Evolutionary conservation across 92 coral and sea anemone species (phyloP), one percentile per base, ranked within the genome.

Genomic region (Nematostella vectensis): DNA sequence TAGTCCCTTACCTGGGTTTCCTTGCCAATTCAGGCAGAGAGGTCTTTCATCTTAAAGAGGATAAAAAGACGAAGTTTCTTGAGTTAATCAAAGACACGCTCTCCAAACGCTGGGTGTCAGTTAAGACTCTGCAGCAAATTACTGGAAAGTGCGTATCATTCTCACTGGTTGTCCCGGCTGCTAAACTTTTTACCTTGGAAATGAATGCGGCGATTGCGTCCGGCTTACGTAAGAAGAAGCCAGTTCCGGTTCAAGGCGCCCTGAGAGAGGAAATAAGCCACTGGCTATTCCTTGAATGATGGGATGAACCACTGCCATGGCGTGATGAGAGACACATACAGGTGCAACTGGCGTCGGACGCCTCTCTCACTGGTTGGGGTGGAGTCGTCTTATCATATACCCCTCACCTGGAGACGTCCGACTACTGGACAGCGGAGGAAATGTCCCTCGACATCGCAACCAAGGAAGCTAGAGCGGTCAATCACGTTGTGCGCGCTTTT

Each of bases 81-180:
- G 58, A 36, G 30, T 67, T 68, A 16, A 56, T 70, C 33, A 31
- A 40, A 23, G 30, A 70, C 4, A 70, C 50, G 25, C 36, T 70
- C 20, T 18, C 39, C 15, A 12, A 28, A 31, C n/a, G n/a, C n/a
- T 17, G 21, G 22, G 67, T 60, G 4, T 49, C 61, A 17, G 62
- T 70, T 21, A 50, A 60, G 27, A 70, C 69, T 8, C 61, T 61
- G 27, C 77, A 61, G 31, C 51, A 58, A 13, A 26, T 68, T 15
- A 47, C 36, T 11, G 77, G 84, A 13, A 77, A 63, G 27, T 77
- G 78, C 26, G 30, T 47, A 19, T 68, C 70, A 18, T 54, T 69
- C 69, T 69, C 45, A 21, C 60, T 11, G 77, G 62, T 17, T 11
- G 12, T 45, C 51, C 51, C 23, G 9, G 51, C 40, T 9, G 51